Evolutionary conservation across 2,888 invertebrate species (phyloP), one percentile per base, ranked within the genome.

Genomic region (Unio pictorum): DNA sequence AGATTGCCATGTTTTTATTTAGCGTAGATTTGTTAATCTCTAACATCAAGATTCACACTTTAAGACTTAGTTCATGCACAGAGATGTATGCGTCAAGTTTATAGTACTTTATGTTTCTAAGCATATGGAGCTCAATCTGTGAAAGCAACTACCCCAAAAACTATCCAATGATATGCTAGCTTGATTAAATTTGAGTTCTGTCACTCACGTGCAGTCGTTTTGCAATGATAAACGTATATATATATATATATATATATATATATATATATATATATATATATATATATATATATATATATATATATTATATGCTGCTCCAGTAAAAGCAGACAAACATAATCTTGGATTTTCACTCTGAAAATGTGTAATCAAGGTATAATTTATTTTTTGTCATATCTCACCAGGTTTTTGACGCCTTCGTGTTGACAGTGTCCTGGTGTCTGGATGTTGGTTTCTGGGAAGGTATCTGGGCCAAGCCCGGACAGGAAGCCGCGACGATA

Each of bases 381-480:
- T 3, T 15, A 45, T 15, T 45, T 15, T 45, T 15, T 45, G 45
- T 45, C 8, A 28, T 65, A 66, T 66, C 15, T 26, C 62, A 71
- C 5, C 66, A 87, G 87, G 78, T 86, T 17, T 87, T 87, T 72
- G 87, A 87, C 66, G 83, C 84, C 2, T 82, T 85, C 59, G 84
- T 87, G 1, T 82, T 87, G 15, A 81, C 81, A 6, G 83, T 85
- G 1, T 87, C 87, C 0, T 86, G 86, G 86, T 81, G 81, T 67
- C 73, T 87, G 45, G 87, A 87, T 68, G 80, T 87, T 2, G 86
- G 82, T 1, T 84, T 87, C 68, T 84, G 79, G 72, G 84, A 87
- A 63, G 87, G 87, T n/a, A 85, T 87, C 23, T 87, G 87, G 87
- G 84, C 84, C 4, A 74, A 82, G 45, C 85, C 87, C 4, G 87